Conservation (phyloP, 2,888 invertebrate species). For the Drosophila algonquin region DNA sequence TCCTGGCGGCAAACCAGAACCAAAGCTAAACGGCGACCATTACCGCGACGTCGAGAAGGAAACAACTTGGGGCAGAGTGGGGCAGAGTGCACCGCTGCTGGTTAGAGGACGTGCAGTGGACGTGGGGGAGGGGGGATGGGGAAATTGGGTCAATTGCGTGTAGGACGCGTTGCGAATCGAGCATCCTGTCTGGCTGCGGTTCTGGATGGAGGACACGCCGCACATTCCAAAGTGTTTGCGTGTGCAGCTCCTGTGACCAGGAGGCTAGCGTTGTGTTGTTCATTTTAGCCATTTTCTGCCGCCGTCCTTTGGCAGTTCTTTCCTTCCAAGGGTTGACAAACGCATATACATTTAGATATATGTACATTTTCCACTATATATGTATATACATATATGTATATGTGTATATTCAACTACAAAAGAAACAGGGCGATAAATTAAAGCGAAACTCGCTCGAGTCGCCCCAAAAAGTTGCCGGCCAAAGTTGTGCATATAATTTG, state of each 20-base stretch:
- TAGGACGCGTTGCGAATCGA: constrained; percentile 44
- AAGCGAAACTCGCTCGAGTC: constrained; percentile 38
- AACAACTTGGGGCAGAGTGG: constrained; percentile 17
- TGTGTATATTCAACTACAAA: constrained; percentile 30
- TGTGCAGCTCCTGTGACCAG: constrained; percentile 37
- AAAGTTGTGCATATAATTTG: constrained; percentile 67
- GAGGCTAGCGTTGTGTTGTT: constrained; percentile 48
- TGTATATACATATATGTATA: background rate
- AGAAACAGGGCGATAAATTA: constrained; percentile 52
- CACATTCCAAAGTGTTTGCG: background rate
- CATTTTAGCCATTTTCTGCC: constrained; percentile 21
- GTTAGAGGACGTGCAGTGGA: background rate
- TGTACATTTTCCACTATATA: too few species aligned
- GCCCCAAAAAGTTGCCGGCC: constrained; percentile 42
- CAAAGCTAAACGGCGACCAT: constrained; percentile 54
- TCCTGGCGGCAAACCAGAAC: constrained; percentile 46
- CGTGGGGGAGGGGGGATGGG: background rate
- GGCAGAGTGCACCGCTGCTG: constrained; percentile 15
- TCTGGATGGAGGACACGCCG: background rate
- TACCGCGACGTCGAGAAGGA: constrained; percentile 46
- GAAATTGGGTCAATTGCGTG: constrained; percentile 68
- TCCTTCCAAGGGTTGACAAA: constrained; percentile 19
- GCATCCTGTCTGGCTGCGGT: constrained; percentile 44
- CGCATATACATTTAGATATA: constrained; percentile 14
- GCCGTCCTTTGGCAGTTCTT: constrained; percentile 1